A percentile compares a stretch with the other conserved stretches of the same genome.
These are phyloP conservation scores for Anagrus nilaparvatae DNA, from an alignment of 1,140 invertebrate genomes.

Conservation along the genomic window DNA sequence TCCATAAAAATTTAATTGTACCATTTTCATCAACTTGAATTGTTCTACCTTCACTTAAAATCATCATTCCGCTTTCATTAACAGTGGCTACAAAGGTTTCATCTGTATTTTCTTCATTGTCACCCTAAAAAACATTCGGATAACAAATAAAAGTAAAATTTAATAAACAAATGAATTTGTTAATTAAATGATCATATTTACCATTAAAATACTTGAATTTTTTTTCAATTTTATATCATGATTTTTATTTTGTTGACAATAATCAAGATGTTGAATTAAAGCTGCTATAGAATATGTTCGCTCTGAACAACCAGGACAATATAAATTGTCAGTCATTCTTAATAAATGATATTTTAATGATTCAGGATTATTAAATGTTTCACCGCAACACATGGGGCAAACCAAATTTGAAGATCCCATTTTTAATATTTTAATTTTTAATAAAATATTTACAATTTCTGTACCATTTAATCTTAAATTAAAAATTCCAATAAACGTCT, in stretches of 20 bases:
- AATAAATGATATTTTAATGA: constrained; percentile 50
- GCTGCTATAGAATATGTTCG: constrained; percentile 42
- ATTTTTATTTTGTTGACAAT: constrained; percentile 22
- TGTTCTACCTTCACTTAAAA: constrained; percentile 29
- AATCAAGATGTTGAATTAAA: constrained; percentile 46
- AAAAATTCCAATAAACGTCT: neutral
- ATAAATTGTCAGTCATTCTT: constrained; percentile 47
- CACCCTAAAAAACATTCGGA: neutral
- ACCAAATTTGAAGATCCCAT: constrained; percentile 45
- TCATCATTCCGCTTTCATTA: constrained; percentile 31
- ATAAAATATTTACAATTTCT: neutral
- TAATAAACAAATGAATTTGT: neutral
- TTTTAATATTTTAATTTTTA: too few species aligned
- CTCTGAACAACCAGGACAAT: constrained; percentile 47
- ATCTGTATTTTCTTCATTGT: constrained; percentile 15
- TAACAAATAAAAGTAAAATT: constrained; percentile 2
- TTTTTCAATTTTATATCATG: neutral
- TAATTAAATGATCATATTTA: constrained; percentile 6
- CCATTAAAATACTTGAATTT: constrained; percentile 12
- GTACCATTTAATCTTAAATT: too few species aligned
- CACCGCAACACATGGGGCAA: constrained; percentile 55
- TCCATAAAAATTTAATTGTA: constrained; percentile 15
- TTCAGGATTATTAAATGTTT: constrained; percentile 46
- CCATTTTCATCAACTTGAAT: constrained; percentile 37
- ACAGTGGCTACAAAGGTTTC: constrained; percentile 32